Base-by-base conservation (phyloP, 2,797 vertebrate genomes). In the Myoxocephalus aenaeus region DNA sequence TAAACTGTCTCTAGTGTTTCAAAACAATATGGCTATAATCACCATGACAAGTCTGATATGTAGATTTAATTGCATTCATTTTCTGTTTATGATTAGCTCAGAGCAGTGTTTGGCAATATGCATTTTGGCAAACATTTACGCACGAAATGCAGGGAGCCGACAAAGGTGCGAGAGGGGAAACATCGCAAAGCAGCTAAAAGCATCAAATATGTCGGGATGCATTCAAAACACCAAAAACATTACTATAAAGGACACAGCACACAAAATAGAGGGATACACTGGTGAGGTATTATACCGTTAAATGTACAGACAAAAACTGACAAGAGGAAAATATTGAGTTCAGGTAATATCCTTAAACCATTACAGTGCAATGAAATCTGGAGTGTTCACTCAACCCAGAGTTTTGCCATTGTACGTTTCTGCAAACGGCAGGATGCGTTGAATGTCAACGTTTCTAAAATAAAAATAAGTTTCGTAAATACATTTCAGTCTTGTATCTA, bases 1-100 rank as follows among this genome's bases (percentile, higher is more conserved):
- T 68, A 69, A 69, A 71, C 75, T 71, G 74, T 75, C 59, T 75
- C 44, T 71, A 76, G 70, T 83, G 72, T 75, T 72, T 70, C 18
- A 64, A 83, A 83, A 75, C 57, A 82, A 76, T 91, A 90, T 92
- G 90, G 86, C 89, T 90, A 73, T 86, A 76, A 56, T 86, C 53
- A 79, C 65, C 68, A 80, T 44, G 70, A 79, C 58, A 32, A 65
- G 61, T 88, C 44, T 83, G 88, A 90, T 85, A 88, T 85, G 85
- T 84, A 75, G 84, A 74, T 78, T 82, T 9, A 58, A 65, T 78
- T 87, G 85, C 85, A 87, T 91, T 91, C 65, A 65, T 79, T 81
- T 88, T 67, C 66, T 82, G 80, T 84, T 42, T 73, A 58, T 40
- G 34, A 75, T 83, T 56, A 76, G 81, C 81, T 83, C 59, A 65